Evolutionary conservation across 1,140 invertebrate genomes (phyloP).

Genomic region (Bombus cullumanus): DNA sequence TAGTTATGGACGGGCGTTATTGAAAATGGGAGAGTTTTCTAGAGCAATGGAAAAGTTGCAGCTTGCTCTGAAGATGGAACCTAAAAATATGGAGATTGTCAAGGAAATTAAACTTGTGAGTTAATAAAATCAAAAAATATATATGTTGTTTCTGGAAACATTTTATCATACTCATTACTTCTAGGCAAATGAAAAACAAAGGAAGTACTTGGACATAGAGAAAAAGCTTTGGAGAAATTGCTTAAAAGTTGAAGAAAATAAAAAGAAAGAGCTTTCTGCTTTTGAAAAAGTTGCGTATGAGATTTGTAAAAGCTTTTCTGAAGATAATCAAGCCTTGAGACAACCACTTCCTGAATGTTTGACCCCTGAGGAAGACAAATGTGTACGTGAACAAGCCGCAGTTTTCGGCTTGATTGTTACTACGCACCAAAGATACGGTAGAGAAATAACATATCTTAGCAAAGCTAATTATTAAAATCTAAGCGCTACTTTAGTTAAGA

Average conservation of each 20-base stretch:
- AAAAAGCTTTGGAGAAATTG: constrained; percentile 73
- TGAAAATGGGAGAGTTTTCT: constrained; percentile 72
- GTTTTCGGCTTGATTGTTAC: constrained; percentile 66
- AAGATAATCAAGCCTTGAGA: constrained; percentile 58
- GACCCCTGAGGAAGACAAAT: constrained; percentile 63
- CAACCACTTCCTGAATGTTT: constrained; percentile 73
- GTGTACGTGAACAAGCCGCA: constrained; percentile 67
- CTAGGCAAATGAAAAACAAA: constrained; percentile 67
- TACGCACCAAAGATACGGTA: constrained; percentile 62
- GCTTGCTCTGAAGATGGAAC: constrained; percentile 57
- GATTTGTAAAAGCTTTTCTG: constrained; percentile 66
- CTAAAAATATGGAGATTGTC: constrained; percentile 50
- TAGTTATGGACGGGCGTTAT: constrained; percentile 74
- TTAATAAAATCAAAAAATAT: constrained; percentile 6
- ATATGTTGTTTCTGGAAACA: background rate
- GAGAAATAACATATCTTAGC: constrained; percentile 67
- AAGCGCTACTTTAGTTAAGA: background rate
- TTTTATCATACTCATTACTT: background rate
- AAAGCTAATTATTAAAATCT: constrained; percentile 59
- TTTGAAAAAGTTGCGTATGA: constrained; percentile 65
- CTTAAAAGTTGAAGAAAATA: constrained; percentile 51
- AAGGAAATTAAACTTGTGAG: constrained; percentile 67
- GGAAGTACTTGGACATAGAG: constrained; percentile 60
- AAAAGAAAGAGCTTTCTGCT: constrained; percentile 27
- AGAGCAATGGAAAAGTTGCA: constrained; percentile 70